Evolutionary conservation across 2,888 invertebrate species (phyloP).

Genomic region (Mesochorus sp.): DNA sequence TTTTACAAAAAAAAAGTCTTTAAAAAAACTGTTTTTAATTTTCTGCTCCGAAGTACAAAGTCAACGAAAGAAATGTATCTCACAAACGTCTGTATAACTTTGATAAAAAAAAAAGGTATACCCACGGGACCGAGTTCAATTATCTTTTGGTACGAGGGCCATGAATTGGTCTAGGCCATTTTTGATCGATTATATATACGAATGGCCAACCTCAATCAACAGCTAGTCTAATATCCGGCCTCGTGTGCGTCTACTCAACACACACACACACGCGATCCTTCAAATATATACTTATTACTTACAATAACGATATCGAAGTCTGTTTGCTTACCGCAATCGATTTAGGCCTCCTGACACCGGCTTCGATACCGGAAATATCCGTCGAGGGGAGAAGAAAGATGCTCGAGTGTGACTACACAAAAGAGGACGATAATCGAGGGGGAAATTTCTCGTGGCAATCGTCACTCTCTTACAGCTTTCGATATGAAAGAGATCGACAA

Average conservation of each 20-base stretch:
- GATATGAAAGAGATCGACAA: no score
- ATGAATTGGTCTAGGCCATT: constrained; percentile 23
- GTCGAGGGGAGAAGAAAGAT: constrained; percentile 3
- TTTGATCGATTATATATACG: not conserved
- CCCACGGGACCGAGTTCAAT: not conserved
- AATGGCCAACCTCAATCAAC: not conserved
- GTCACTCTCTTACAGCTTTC: no score
- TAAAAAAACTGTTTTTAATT: no score
- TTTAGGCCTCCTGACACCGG: not conserved
- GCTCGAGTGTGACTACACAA: not conserved
- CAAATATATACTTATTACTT: not conserved
- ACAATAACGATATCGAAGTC: constrained; percentile 7
- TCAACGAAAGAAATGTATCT: no score
- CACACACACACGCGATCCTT: no score
- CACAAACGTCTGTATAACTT: not conserved
- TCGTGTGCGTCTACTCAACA: constrained; percentile 20
- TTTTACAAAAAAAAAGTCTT: not conserved
- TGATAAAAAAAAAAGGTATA: not conserved
- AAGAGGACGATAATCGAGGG: not conserved
- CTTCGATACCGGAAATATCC: constrained; percentile 25
- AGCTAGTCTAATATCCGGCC: constrained; percentile 30
- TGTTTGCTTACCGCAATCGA: constrained; percentile 32
- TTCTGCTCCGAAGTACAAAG: no score
- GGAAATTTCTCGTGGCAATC: no score
- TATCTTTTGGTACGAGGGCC: not conserved